A percentile compares a stretch with the other conserved stretches of the same genome.
Conservation (phyloP, 2,797 vertebrate species). For the Fundulus diaphanus region DNA sequence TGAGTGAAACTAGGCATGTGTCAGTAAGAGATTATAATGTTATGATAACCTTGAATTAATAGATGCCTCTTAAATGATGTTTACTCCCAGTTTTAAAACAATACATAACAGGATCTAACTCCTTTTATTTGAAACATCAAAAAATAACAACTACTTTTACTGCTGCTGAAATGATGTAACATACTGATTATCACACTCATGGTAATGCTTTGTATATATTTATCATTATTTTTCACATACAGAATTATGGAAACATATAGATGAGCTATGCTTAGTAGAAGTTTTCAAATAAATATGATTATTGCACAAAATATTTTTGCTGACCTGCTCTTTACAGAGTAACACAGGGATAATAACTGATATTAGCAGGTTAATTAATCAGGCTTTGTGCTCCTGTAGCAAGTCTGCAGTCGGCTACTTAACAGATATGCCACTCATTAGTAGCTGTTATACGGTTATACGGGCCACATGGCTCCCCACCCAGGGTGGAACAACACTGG, state of each 20-base stretch:
- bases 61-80: neutral
- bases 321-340: neutral
- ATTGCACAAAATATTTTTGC: neutral
- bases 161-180: neutral
- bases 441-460: neutral
- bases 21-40: neutral
- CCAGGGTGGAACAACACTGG: neutral
- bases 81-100: neutral
- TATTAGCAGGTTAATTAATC: neutral
- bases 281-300: neutral
- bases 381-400: neutral
- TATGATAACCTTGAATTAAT: neutral
- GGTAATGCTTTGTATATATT: neutral
- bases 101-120: neutral
- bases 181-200: neutral
- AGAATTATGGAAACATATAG: too few species aligned
- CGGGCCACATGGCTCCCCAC: neutral
- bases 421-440: neutral
- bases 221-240: neutral
- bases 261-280: neutral
- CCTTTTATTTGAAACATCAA: neutral
- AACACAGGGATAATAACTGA: neutral
- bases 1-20: neutral
- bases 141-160: neutral
- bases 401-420: neutral